Evolutionary conservation across 2,113 vertebrate species (phyloP).

Genomic region (Phainopepla nitens): DNA sequence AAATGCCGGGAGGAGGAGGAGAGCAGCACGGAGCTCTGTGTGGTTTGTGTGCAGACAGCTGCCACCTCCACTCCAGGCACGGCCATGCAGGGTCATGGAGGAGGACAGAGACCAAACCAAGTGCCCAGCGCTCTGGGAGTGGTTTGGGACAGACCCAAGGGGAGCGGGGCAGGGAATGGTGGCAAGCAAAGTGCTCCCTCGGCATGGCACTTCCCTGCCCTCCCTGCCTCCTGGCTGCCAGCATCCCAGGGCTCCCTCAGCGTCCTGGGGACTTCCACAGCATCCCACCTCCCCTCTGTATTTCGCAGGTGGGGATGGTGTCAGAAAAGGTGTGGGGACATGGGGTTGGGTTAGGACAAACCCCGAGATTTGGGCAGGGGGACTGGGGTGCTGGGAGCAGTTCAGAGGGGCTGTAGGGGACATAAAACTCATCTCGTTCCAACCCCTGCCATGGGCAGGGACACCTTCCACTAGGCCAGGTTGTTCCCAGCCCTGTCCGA

Average conservation of each 20-base stretch:
- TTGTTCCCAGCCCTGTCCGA: neutral
- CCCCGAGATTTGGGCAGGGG: neutral
- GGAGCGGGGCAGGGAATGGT: fast-evolving
- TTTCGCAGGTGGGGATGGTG: neutral
- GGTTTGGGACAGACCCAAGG: neutral
- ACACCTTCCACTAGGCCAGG: neutral
- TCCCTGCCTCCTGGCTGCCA: neutral
- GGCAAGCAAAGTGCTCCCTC: neutral
- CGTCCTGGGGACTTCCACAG: neutral
- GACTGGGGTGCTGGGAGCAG: fast-evolving
- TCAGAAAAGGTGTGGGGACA: neutral
- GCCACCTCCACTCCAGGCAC: neutral
- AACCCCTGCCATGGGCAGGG: neutral
- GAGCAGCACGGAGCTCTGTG: neutral
- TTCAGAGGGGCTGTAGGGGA: fast-evolving
- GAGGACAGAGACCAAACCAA: neutral
- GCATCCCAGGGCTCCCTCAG: neutral
- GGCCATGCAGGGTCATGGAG: neutral
- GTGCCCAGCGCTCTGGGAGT: neutral
- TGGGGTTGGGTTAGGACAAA: neutral
- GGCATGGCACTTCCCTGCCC: neutral
- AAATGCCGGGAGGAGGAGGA: neutral
- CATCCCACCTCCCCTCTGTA: neutral
- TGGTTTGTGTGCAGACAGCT: neutral
- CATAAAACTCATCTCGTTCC: neutral